Evolutionary conservation across 2,797 vertebrate species (phyloP).

Genomic region (Lindbergichthys nudifrons): DNA sequence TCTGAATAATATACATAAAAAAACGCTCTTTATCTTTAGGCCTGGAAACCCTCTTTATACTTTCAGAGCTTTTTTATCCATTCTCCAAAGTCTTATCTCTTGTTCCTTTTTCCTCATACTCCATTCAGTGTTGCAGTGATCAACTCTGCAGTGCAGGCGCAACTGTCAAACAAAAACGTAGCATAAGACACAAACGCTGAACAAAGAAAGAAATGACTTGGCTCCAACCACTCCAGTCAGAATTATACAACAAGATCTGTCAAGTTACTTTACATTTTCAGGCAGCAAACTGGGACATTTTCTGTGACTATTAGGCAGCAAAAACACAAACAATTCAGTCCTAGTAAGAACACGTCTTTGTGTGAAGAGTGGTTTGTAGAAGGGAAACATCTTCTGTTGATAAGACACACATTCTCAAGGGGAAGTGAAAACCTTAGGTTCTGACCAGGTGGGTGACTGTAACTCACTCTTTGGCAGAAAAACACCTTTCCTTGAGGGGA

Average conservation of each 20-base stretch:
- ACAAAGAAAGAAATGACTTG: conserved; percentile 9
- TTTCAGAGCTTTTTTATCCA: not conserved
- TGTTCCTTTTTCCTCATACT: conserved; percentile 6
- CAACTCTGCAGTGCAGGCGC: not conserved
- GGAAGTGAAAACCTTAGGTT: conserved; percentile 35
- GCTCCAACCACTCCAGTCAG: conserved; percentile 24
- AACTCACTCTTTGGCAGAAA: conserved; percentile 34
- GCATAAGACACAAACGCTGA: conserved; percentile 19
- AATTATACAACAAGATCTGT: conserved; percentile 27
- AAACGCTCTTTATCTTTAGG: not conserved
- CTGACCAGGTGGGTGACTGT: conserved; percentile 24
- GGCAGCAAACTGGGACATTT: conserved; percentile 27
- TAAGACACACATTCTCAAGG: not conserved
- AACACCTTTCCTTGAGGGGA: conserved; percentile 37
- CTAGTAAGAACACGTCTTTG: conserved; percentile 7
- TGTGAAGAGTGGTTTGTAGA: conserved; percentile 3
- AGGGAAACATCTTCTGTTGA: conserved; percentile 17
- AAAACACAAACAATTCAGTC: conserved; percentile 6
- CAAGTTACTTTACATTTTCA: conserved; percentile 24
- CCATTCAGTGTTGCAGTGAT: conserved; percentile 26
- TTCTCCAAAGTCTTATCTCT: not conserved
- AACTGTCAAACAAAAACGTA: conserved; percentile 23
- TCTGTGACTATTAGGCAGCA: conserved; percentile 19
- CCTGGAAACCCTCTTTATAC: conserved; percentile 2
- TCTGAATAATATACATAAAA: not conserved